Evolutionary conservation across 2,113 vertebrate genomes (phyloP), one percentile per base, ranked within the genome.

Genomic region (Herpetotheres cachinnans): DNA sequence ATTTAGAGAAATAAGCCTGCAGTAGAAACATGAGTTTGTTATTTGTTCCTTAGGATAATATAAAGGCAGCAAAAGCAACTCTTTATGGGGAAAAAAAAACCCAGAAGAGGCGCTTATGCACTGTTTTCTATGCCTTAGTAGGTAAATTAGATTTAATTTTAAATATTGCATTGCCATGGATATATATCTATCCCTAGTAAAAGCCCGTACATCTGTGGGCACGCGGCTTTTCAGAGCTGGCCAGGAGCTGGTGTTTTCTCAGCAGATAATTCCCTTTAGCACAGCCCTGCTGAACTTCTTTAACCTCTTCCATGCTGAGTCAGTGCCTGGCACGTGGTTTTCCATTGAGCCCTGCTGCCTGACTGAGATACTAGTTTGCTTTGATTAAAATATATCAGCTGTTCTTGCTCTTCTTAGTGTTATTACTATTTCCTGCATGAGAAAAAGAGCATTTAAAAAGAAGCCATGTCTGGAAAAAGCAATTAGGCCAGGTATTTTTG

Each of bases 301-400:
- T 94, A 89, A 97, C 83, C 69, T 89, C n/a, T 89, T 96, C 77
- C 24, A 3, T 13, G 32, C 83, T 44, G 79, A 76, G 73, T 61
- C 56, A 56, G 40, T 34, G 80, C 59, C 65, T 50, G 65, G 14
- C 4, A 3, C 17, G 14, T 0, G 0, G 11, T 74, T 83, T 87
- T 38, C 73, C 24, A 1, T 55, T 9, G 42, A 82, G 30, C 70
- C 34, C 44, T 38, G 32, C 74, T 90, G 61, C 61, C 74, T 26
- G 32, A 13, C 32, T 0, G 0, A 74, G 54, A 56, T 56, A 69
- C 4, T 77, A 13, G 19, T 78, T 86, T 50, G n/a, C 47, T 91
- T 89, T 89, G 82, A 84, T 96, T 95, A 94, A 95, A 86, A 88
- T 66, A 4, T 49, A 40, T 91, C 81, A 70, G 66, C 73, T 87